Conservation (phyloP, 2,797 vertebrate species). For the Pseudopleuronectes americanus region DNA sequence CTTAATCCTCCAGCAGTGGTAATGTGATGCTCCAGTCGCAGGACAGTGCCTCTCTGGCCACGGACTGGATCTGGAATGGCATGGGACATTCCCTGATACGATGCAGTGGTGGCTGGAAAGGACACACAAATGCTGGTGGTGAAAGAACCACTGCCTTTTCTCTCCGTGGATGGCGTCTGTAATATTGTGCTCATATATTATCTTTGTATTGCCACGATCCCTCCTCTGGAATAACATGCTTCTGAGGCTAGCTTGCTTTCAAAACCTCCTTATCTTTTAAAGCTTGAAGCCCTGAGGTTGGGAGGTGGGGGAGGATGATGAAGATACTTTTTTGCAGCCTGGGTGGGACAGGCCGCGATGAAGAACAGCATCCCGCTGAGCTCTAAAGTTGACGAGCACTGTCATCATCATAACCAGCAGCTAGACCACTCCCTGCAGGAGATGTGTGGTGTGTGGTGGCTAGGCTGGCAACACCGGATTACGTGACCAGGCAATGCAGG, state of each 20-base stretch:
- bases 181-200: conserved; percentile 73
- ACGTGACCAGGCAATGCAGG: conserved; percentile 57
- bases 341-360: conserved; percentile 36
- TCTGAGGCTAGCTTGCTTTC: conserved; percentile 64
- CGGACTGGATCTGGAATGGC: conserved; percentile 61
- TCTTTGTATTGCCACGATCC: conserved; percentile 75
- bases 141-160: conserved; percentile 41
- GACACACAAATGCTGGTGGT: conserved; percentile 46
- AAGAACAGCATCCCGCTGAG: conserved; percentile 47
- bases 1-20: conserved; percentile 58
- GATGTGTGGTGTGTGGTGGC: conserved; percentile 48
- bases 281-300: conserved; percentile 53
- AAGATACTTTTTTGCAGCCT: conserved; percentile 53
- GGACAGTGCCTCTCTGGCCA: conserved; percentile 43
- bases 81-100: conserved; percentile 39
- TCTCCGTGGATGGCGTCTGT: conserved; percentile 66
- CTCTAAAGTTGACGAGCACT: conserved; percentile 36
- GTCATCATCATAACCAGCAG: conserved; percentile 53
- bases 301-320: conserved; percentile 27
- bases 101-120: conserved; percentile 47
- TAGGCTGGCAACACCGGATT: conserved; percentile 50
- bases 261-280: conserved; percentile 56
- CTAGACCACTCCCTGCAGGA: conserved; percentile 48
- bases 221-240: conserved; percentile 64
- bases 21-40: conserved; percentile 42